Evolutionary conservation across 2,888 invertebrate genomes (phyloP).

Genomic region (Liodrosophila aerea): DNA sequence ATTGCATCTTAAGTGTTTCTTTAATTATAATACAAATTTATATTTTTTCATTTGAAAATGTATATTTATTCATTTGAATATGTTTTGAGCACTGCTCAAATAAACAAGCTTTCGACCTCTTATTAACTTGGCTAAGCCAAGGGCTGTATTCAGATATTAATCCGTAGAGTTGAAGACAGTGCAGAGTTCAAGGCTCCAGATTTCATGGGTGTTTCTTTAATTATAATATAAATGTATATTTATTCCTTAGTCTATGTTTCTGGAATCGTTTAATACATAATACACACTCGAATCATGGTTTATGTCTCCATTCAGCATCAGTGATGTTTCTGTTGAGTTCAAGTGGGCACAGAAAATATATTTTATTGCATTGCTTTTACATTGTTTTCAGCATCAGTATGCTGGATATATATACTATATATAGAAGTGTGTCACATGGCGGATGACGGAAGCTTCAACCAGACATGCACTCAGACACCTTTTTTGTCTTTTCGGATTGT

Average conservation of each 20-base stretch:
- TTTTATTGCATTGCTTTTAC: conserved; percentile 10
- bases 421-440: conserved; percentile 2
- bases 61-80: too few relatives aligned
- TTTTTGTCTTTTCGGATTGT: conserved; percentile 5
- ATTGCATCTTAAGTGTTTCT: too few relatives aligned
- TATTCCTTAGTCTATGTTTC: too few relatives aligned
- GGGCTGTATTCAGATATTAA: too few relatives aligned
- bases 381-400: not conserved
- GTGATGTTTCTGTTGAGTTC: not conserved
- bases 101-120: not conserved
- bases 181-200: too few relatives aligned
- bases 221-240: too few relatives aligned
- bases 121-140: too few relatives aligned
- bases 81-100: not conserved
- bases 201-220: too few relatives aligned
- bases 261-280: not conserved
- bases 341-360: not conserved
- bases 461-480: conserved; percentile 29
- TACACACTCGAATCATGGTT: not conserved
- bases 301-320: not conserved
- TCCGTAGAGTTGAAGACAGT: too few relatives aligned
- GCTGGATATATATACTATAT: not conserved
- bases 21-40: too few relatives aligned
- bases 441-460: not conserved
- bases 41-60: too few relatives aligned